phyloP scores from a whole-genome alignment of 37 sponge, comb jelly and placozoan genomes.

The Ephydatia muelleri region DNA sequence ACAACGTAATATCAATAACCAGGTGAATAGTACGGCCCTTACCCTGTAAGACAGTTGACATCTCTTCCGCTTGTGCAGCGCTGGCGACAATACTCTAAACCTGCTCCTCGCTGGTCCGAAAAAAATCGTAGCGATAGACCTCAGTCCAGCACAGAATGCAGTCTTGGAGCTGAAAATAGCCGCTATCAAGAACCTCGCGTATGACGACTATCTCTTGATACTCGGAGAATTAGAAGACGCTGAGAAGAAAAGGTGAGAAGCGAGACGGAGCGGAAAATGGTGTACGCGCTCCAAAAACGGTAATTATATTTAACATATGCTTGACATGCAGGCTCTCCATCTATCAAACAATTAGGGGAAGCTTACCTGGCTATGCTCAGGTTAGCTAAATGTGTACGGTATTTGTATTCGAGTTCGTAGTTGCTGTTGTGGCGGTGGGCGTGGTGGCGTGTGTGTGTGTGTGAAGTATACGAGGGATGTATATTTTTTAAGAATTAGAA shows the following conservation, averaged over 20 bases:
- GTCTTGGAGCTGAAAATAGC: slow-evolving; percentile 60
- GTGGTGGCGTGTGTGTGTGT: background rate
- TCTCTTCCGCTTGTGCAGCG: slow-evolving; percentile 10
- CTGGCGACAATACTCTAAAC: slow-evolving; percentile 58
- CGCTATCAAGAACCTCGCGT: slow-evolving; percentile 36
- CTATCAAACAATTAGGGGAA: slow-evolving; percentile 13
- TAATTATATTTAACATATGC: background rate
- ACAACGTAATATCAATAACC: slow-evolving; percentile 63
- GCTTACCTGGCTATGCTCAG: slow-evolving; percentile 35
- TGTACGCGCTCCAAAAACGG: background rate
- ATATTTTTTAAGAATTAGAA: too few relatives aligned
- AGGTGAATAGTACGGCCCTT: slow-evolving; percentile 28
- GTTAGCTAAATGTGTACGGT: background rate
- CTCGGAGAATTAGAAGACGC: slow-evolving; percentile 32
- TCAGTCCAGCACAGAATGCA: slow-evolving; percentile 67
- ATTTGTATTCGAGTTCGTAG: too few relatives aligned
- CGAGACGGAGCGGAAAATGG: background rate
- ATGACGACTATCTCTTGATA: slow-evolving; percentile 35
- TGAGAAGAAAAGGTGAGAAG: slow-evolving; percentile 13
- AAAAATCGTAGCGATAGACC: slow-evolving; percentile 53
- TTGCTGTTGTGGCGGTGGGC: too few relatives aligned
- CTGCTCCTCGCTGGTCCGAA: slow-evolving; percentile 49
- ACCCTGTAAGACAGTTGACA: background rate
- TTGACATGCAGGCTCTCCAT: slow-evolving; percentile 12
- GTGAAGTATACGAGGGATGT: too few relatives aligned